These are phyloP conservation scores for Gymnoscelis rufifasciata DNA, from an alignment of 2,888 invertebrate genomes.

Conservation along the genomic window DNA sequence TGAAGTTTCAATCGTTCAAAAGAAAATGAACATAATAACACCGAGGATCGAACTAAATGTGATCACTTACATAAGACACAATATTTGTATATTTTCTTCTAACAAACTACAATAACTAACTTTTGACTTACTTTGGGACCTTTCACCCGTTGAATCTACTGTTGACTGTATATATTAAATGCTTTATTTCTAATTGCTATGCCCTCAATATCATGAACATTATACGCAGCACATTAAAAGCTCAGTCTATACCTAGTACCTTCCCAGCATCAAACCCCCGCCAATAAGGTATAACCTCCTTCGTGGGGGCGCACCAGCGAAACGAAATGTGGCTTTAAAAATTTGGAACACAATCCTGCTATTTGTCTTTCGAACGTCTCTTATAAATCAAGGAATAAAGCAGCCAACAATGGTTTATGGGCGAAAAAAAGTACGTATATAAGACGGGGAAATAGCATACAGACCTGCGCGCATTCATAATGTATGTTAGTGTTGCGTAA, in stretches of 20 bases:
- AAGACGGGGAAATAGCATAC: constrained; percentile 76
- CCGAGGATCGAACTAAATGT: too few relatives aligned
- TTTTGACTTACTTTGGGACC: too few relatives aligned
- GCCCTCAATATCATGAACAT: too few relatives aligned
- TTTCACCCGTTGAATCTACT: too few relatives aligned
- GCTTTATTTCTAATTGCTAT: too few relatives aligned
- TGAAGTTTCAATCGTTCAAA: too few relatives aligned
- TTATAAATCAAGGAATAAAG: constrained; percentile 85
- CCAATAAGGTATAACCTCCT: constrained; percentile 54
- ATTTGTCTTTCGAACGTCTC: constrained; percentile 86
- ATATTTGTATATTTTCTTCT: too few relatives aligned
- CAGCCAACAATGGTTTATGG: constrained; percentile 82
- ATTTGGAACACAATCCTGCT: constrained; percentile 88
- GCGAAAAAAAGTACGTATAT: constrained; percentile 77
- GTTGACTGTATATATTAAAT: too few relatives aligned
- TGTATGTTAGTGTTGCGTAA: constrained; percentile 70
- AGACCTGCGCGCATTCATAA: constrained; percentile 70
- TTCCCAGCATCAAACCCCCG: constrained; percentile 51
- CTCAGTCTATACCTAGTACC: constrained; percentile 27
- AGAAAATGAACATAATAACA: too few relatives aligned
- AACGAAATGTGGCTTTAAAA: constrained; percentile 88
- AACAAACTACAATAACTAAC: too few relatives aligned
- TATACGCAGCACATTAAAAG: too few relatives aligned
- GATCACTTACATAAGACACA: too few relatives aligned
- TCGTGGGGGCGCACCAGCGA: constrained; percentile 74